phyloP scores from a whole-genome alignment of 2,888 invertebrate genomes.

The Xestoiulus laeticollis region DNA sequence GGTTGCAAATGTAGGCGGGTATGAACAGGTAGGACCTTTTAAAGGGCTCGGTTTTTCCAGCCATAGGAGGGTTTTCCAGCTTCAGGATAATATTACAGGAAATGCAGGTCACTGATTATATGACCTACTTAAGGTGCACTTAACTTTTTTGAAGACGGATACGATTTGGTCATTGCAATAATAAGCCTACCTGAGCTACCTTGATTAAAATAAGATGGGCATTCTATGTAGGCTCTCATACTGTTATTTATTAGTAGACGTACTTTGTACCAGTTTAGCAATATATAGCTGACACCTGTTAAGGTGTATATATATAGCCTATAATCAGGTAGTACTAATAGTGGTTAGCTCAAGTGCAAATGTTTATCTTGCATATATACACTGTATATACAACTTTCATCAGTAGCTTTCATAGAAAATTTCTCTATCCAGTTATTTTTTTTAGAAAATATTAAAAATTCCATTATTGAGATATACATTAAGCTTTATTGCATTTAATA shows the following conservation, averaged over 20 bases:
- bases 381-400: no score
- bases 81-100: not conserved
- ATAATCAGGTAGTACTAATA: no score
- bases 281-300: not conserved
- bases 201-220: not conserved
- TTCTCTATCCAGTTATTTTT: no score
- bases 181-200: not conserved
- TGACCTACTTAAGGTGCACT: constrained; percentile 26
- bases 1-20: not conserved
- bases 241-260: not conserved
- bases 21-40: constrained; percentile 1
- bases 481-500: no score
- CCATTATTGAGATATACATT: no score
- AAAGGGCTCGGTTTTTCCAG: not conserved
- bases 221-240: not conserved
- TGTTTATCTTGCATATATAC: no score
- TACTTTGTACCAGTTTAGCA: not conserved
- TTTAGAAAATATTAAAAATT: no score
- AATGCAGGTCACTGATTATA: not conserved
- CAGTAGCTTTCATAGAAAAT: no score
- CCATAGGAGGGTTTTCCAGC: not conserved
- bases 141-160: not conserved
- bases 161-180: not conserved
- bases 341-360: no score
- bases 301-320: no score